Evolutionary conservation across 2,888 invertebrate species (phyloP), one percentile per base, ranked within the genome.

Genomic region (Chloroclystis v-ata): DNA sequence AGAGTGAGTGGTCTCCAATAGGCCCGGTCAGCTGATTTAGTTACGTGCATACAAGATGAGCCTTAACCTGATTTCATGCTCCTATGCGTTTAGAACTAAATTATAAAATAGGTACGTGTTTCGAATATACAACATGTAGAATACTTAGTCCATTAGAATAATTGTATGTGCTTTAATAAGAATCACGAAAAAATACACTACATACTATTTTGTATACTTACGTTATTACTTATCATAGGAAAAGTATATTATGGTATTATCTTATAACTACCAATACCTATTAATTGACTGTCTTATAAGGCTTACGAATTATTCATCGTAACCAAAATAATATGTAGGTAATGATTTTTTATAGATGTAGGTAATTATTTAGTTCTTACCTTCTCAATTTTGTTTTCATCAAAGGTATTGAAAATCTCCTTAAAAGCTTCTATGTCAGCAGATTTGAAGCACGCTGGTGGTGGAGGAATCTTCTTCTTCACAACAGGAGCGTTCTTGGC

Each of bases 331-430:
- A n/a, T n/a, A n/a, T n/a, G n/a, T n/a, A n/a, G n/a, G n/a, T n/a
- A n/a, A n/a, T n/a, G n/a, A n/a, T n/a, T n/a, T n/a, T n/a, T n/a
- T n/a, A n/a, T n/a, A n/a, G n/a, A n/a, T n/a, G n/a, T n/a, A n/a
- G n/a, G n/a, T n/a, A n/a, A n/a, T n/a, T n/a, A 20, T 20, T 20
- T 20, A n/a, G n/a, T 20, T 11, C 20, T 35, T 7, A 35, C 86
- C 76, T 75, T 83, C 5, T 84, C 86, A 41, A 78, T 79, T 33
- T 75, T 74, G 0, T 80, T 79, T 52, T 80, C 81, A 48, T 86
- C 87, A 39, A 70, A 67, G 0, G 62, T 60, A 43, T 77, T 84
- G 50, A 67, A 87, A 24, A 84, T 47, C 52, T 82, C 82, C 40
- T 80, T 87, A 46, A 78, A 84, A 50, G 52, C 72, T 0, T 56